phyloP scores from a whole-genome alignment of 2,888 invertebrate genomes.

The Eupithecia inturbata region DNA sequence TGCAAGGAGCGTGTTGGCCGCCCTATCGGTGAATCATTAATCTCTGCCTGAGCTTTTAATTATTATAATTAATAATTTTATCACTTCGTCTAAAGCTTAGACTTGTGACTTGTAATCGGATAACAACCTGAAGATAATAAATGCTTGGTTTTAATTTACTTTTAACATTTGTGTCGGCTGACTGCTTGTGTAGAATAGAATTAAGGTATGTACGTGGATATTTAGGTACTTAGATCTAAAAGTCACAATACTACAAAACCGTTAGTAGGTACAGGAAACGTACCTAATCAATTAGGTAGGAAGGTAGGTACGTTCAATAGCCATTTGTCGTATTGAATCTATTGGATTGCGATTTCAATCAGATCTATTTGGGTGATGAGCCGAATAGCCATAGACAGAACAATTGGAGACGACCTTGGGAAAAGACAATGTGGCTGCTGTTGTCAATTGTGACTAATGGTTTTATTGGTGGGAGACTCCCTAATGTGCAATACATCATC shows the following conservation, averaged over 20 bases:
- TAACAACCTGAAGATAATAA: neutral
- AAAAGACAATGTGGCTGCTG: constrained; percentile 24
- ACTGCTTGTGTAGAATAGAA: constrained; percentile 4
- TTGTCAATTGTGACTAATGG: constrained; percentile 17
- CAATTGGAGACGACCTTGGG: constrained; percentile 37
- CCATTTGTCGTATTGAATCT: constrained; percentile 58
- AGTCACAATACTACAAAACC: constrained; percentile 46
- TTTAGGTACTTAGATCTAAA: constrained; percentile 18
- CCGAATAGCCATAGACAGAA: constrained; percentile 38
- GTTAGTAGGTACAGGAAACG: constrained; percentile 62
- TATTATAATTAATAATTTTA: constrained; percentile 80
- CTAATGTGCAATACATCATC: constrained; percentile 1
- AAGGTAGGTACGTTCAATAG: constrained; percentile 33
- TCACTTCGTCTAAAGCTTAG: constrained; percentile 56
- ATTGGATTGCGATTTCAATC: constrained; percentile 51
- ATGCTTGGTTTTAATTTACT: neutral
- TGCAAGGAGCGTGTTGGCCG: constrained; percentile 52
- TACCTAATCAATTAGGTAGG: constrained; percentile 58
- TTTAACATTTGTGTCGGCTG: neutral
- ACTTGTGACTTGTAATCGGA: constrained; percentile 16
- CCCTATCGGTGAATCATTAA: constrained; percentile 71
- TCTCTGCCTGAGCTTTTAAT: constrained; percentile 71
- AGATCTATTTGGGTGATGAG: constrained; percentile 46
- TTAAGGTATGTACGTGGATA: neutral
- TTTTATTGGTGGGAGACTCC: constrained; percentile 13